These are phyloP conservation scores for Habropoda laboriosa DNA, from an alignment of 1,140 invertebrate species.

Conservation along the genomic window DNA sequence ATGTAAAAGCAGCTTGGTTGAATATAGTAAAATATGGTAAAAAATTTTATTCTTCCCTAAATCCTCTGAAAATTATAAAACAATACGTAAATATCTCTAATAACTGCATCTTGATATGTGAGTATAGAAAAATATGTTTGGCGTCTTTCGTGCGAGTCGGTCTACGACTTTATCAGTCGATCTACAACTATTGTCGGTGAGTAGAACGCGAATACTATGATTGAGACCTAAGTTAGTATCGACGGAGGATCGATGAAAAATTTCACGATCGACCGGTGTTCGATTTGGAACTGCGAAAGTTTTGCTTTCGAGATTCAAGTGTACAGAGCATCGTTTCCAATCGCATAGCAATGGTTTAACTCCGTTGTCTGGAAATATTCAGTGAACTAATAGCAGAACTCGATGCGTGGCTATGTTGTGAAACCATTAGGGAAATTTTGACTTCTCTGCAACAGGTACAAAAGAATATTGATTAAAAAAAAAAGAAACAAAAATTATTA, in stretches of 20 bases:
- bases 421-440: slow-evolving; percentile 23
- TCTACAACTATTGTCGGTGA: background rate
- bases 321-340: background rate
- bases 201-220: background rate
- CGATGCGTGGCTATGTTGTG: background rate
- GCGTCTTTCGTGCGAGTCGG: background rate
- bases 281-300: background rate
- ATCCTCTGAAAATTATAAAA: slow-evolving; percentile 15
- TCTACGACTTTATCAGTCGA: slow-evolving; percentile 3
- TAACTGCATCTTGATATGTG: background rate
- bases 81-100: background rate
- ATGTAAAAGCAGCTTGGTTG: too few relatives aligned
- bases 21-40: background rate
- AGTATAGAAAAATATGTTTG: background rate
- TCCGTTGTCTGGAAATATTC: background rate
- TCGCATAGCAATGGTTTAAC: background rate
- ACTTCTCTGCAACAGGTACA: slow-evolving; percentile 6
- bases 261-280: background rate
- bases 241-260: background rate
- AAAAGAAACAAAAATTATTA: background rate
- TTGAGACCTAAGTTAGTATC: background rate
- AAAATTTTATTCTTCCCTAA: slow-evolving; percentile 37
- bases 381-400: background rate
- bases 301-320: background rate
- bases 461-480: background rate